phyloP scores from a whole-genome alignment of 2,113 vertebrate species.

The Arvicanthis niloticus region DNA sequence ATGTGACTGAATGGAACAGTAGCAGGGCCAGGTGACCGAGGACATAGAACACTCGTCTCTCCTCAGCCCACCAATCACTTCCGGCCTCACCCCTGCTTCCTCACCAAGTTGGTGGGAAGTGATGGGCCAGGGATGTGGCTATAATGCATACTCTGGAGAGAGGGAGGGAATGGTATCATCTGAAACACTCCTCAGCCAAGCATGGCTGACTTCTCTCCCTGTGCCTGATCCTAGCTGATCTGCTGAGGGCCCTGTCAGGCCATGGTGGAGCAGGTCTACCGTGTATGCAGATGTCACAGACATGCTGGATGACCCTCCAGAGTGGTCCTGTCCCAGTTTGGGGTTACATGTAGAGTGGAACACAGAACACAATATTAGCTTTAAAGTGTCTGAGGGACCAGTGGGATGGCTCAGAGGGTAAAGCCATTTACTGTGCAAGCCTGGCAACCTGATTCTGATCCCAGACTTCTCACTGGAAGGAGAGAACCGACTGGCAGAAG shows the following conservation, averaged over 20 bases:
- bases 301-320: rapidly evolving
- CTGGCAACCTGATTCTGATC: not conserved
- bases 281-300: rapidly evolving
- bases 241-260: not conserved
- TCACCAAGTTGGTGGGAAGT: not conserved
- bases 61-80: constrained; percentile 22
- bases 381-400: not conserved
- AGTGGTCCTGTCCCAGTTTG: rapidly evolving
- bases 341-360: rapidly evolving
- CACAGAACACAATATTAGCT: not conserved
- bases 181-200: not conserved
- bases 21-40: not conserved
- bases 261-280: rapidly evolving
- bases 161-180: rapidly evolving
- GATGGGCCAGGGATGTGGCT: not conserved
- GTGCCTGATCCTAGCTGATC: rapidly evolving
- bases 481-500: not conserved
- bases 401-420: not conserved
- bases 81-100: not conserved
- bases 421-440: not conserved
- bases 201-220: not conserved
- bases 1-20: constrained; percentile 57
- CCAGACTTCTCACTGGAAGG: not conserved
- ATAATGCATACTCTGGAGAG: not conserved
- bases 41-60: not conserved